Percentiles rank a stretch among this genome's conserved stretches.
Evolutionary conservation across 2,888 invertebrate species (phyloP).

Genomic region (Callinectes sapidus): DNA sequence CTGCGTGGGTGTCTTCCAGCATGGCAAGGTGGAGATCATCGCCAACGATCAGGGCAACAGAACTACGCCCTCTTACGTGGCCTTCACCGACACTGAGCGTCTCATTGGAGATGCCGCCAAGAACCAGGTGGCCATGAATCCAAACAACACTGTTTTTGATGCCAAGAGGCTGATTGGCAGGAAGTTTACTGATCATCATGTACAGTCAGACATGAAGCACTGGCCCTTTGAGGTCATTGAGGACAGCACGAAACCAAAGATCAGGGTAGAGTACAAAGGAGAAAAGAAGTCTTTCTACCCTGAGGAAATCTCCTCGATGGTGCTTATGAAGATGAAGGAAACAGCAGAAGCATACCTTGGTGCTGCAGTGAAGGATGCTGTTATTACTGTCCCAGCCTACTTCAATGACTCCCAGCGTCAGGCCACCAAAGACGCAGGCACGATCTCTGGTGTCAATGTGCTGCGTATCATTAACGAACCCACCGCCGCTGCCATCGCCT

Average conservation of each 20-base stretch:
- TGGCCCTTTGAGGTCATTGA: slow-evolving; percentile 80
- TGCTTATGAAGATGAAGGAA: slow-evolving; percentile 93
- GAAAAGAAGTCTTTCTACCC: slow-evolving; percentile 81
- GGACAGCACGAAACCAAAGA: slow-evolving; percentile 77
- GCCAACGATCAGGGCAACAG: slow-evolving; percentile 65
- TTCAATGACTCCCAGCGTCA: slow-evolving; percentile 94
- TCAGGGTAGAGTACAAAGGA: slow-evolving; percentile 80
- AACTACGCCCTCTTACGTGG: slow-evolving; percentile 67
- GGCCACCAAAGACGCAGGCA: slow-evolving; percentile 93
- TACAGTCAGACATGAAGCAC: slow-evolving; percentile 80
- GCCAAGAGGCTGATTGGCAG: slow-evolving; percentile 78
- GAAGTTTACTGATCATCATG: slow-evolving; percentile 77
- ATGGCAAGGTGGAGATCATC: slow-evolving; percentile 66
- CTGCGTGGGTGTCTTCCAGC: slow-evolving; percentile 65
- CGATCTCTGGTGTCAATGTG: slow-evolving; percentile 89
- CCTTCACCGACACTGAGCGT: slow-evolving; percentile 63
- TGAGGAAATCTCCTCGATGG: slow-evolving; percentile 82
- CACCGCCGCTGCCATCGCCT: slow-evolving; percentile 83
- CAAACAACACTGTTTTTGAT: slow-evolving; percentile 77
- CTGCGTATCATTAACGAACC: slow-evolving; percentile 93
- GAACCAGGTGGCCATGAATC: slow-evolving; percentile 77
- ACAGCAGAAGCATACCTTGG: slow-evolving; percentile 93
- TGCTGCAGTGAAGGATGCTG: slow-evolving; percentile 88
- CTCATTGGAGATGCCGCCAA: slow-evolving; percentile 69
- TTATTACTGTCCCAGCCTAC: slow-evolving; percentile 93